phyloP scores from a whole-genome alignment of 1,140 invertebrate species.

The Zaprionus davidi region DNA sequence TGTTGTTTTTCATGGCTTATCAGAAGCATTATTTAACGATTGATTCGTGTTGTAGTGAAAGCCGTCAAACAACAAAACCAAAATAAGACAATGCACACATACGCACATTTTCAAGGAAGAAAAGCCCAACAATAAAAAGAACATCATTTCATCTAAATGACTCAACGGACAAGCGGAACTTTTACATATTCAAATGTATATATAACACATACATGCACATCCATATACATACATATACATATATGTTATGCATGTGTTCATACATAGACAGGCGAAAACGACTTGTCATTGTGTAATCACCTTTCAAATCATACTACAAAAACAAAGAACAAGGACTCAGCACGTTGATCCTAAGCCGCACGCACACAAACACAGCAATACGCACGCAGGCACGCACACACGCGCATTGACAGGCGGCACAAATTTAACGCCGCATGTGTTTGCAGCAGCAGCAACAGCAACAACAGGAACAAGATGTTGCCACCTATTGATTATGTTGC shows the following conservation, averaged over 20 bases:
- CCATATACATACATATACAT: conserved; percentile 2
- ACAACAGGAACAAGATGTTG: conserved; percentile 35
- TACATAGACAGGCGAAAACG: background rate
- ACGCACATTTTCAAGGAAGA: conserved; percentile 12
- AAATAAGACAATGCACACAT: conserved; percentile 11
- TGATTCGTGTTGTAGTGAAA: conserved; percentile 34
- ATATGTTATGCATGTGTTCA: conserved; percentile 11
- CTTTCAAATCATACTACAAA: conserved; percentile 2
- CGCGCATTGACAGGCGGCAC: conserved; percentile 28
- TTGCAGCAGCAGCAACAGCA: conserved; percentile 15
- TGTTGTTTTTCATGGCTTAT: conserved; percentile 33
- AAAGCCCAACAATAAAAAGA: conserved; percentile 2
- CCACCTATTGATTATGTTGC: conserved; percentile 59
- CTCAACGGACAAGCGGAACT: conserved; percentile 30
- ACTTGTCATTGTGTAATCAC: conserved; percentile 64
- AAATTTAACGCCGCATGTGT: conserved; percentile 41
- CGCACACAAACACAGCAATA: conserved; percentile 4
- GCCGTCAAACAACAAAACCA: conserved; percentile 38
- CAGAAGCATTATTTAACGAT: conserved; percentile 31
- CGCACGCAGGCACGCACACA: conserved; percentile 6
- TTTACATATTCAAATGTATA: conserved; percentile 20
- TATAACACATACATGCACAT: conserved; percentile 2
- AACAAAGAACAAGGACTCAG: conserved; percentile 20
- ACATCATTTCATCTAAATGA: conserved; percentile 38
- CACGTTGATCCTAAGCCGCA: conserved; percentile 30